Conservation (phyloP, 2,888 invertebrate species). For the Sarcophaga variegata region DNA sequence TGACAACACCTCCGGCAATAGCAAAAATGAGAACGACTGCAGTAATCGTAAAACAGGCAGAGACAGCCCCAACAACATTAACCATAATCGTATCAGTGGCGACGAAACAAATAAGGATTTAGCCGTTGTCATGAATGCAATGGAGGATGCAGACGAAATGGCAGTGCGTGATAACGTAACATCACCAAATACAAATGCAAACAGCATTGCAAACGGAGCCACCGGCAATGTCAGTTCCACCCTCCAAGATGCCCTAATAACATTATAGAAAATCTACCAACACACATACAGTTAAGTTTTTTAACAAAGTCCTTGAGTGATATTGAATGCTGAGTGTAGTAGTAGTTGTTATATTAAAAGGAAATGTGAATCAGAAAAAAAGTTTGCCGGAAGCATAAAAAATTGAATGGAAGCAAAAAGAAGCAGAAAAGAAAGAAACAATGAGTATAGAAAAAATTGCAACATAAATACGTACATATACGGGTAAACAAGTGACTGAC, state of each 20-base stretch:
- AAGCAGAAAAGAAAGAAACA: neutral
- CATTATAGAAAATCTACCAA: conserved; percentile 36
- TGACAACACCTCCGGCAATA: conserved; percentile 21
- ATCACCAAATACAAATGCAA: conserved; percentile 22
- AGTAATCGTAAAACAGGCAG: conserved; percentile 12
- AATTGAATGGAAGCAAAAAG: neutral
- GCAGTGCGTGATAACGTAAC: conserved; percentile 40
- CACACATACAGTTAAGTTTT: conserved; percentile 5
- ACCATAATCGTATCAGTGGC: neutral
- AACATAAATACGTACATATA: conserved; percentile 4
- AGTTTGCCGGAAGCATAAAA: conserved; percentile 23
- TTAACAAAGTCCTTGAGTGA: conserved; percentile 34
- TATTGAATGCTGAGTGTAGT: conserved; percentile 15
- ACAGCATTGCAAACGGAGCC: conserved; percentile 39
- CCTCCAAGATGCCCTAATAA: conserved; percentile 33
- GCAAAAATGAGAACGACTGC: conserved; percentile 27
- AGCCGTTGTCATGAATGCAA: conserved; percentile 34
- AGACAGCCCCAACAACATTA: conserved; percentile 4
- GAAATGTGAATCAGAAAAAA: conserved; percentile 5
- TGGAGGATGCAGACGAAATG: conserved; percentile 35
- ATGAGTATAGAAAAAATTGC: conserved; percentile 14
- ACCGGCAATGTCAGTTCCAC: conserved; percentile 27
- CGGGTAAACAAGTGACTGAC: conserved; percentile 25
- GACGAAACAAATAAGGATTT: conserved; percentile 25
- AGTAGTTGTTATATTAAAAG: conserved; percentile 2